Base-by-base conservation (phyloP, 1,140 invertebrate species). In the Eriosoma lanigerum region DNA sequence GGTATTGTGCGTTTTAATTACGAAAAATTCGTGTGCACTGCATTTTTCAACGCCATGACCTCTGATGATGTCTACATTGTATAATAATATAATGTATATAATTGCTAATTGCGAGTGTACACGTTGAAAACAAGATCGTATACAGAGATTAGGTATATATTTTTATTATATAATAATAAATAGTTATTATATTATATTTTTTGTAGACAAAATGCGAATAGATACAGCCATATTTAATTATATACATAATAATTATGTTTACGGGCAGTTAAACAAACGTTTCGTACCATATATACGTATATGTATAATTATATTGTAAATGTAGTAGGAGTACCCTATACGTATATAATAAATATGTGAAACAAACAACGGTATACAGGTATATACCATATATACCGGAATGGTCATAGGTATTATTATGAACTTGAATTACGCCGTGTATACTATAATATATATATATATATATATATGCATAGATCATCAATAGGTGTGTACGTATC, bases 141-240 rank as follows among this genome's bases (percentile, higher is more conserved):
- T 15, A 29, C 68, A 0, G 10, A 50, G 68, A 72, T 52, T n/a
- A n/a, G n/a, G n/a, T n/a, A n/a, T n/a, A 72, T 52, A 52, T 29
- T 50, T 52, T 52, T 52, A 52, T 52, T 52, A 26, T 68, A 68
- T 19, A 72, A 5, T 5, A n/a, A n/a, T n/a, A 54, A 10, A 54
- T 3, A n/a, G 8, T 52, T 54, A 38, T 38, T 4, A 38, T 38
- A 38, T 19, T 46, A 17, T n/a, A 17, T 54, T 73, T 72, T 73
- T 21, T 54, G 3, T 24, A 44, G n/a, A 56, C 72, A 44, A 76
- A 56, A 76, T 29, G 50, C 6, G 38, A 26, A 58, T 44, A 58
- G 26, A 56, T 38, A 76, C 72, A 48, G 52, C 72, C 72, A 76
- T 76, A 46, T 76, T 76, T 76, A 76, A 76, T 76, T 76, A 76